Percentiles rank a stretch among this genome's conserved stretches.
These are phyloP conservation scores for Nesidiocoris tenuis DNA, from an alignment of 2,888 invertebrate species.

Conservation along the genomic window DNA sequence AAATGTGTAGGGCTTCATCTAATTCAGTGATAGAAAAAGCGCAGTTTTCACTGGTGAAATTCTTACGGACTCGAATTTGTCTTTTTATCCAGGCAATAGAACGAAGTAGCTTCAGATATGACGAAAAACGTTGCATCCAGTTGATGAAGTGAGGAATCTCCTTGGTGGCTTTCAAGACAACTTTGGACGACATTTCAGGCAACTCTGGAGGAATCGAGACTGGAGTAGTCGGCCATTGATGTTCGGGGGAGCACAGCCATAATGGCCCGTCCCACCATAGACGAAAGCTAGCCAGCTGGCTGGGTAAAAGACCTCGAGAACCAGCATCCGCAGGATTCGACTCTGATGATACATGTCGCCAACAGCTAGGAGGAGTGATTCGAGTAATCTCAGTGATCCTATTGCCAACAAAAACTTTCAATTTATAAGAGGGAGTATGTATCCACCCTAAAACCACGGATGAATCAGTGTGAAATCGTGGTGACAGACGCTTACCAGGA, in stretches of 20 bases:
- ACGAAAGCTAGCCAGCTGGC: conserved; percentile 43
- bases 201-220: background rate
- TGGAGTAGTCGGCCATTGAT: conserved; percentile 33
- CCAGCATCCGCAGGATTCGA: conserved; percentile 52
- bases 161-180: background rate
- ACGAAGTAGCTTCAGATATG: background rate
- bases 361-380: conserved; percentile 47
- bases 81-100: background rate
- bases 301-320: conserved; percentile 50
- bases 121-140: conserved; percentile 3
- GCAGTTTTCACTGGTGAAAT: no score
- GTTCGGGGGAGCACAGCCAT: conserved; percentile 43
- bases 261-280: conserved; percentile 50
- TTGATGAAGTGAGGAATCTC: background rate
- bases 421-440: conserved; percentile 46
- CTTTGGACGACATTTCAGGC: background rate
- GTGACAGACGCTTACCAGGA: conserved; percentile 44
- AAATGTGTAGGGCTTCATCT: background rate
- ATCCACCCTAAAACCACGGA: conserved; percentile 50
- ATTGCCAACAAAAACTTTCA: no score
- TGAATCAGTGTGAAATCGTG: conserved; percentile 49
- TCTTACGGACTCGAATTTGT: background rate
- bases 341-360: conserved; percentile 51
- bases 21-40: background rate
- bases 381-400: conserved; percentile 52